Base-by-base conservation (phyloP, 2,113 vertebrate species). In the Galemys pyrenaicus region DNA sequence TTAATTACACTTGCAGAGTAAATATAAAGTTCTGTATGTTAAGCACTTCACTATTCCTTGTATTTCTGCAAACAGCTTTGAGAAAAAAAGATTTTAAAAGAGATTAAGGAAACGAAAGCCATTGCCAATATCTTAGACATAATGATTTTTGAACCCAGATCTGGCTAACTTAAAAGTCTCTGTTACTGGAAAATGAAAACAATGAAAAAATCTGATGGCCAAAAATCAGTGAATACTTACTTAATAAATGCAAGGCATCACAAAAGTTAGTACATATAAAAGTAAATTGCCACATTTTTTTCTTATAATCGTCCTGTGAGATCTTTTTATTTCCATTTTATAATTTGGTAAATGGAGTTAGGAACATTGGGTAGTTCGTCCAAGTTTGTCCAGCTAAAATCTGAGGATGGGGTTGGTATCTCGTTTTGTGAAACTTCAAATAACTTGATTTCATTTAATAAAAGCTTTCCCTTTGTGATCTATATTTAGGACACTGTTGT, bases 11-110 rank as follows among this genome's bases (percentile, higher is more conserved):
- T 80, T 77, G 49, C 12, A 65, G 44, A 71, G 10, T 89, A 87
- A 83, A 6, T 35, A 82, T 64, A 51, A 87, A 70, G 19, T 77
- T 78, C 32, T 82, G 15, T 62, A 64, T 77, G 12, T 75, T 65
- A 86, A 17, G 0, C 8, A 77, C 1, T 85, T 92, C 68, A 78
- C 58, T 68, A 79, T 44, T 90, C 73, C 20, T 77, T 73, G 87
- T 71, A 83, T 73, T 87, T 30, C 30, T 87, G 24, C 62, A 41
- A 82, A 81, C 1, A 46, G 3, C 5, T 56, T 78, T 92, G 46
- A 82, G 49, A 92, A 95, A 92, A n/a, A 87, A 73, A 87, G 54
- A 60, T 68, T 32, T 64, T 65, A 71, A 92, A 67, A 73, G 17
- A 74, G 44, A 86, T 77, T 78, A 26, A 58, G 44, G 68, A 89